phyloP scores from a whole-genome alignment of 1,140 invertebrate species.

The Pogonomyrmex barbatus region DNA sequence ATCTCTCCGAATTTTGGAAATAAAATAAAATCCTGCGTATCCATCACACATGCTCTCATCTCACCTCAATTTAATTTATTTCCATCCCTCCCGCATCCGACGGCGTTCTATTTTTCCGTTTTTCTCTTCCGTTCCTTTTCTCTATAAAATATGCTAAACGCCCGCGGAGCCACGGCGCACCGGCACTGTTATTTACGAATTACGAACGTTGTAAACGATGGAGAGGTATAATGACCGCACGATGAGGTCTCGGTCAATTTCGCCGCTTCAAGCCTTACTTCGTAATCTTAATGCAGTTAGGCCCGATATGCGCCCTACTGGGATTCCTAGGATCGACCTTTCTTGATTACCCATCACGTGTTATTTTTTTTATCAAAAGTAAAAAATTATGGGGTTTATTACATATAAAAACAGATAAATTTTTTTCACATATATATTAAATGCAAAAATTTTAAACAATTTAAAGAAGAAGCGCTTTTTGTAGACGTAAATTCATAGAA shows the following conservation, averaged over 20 bases:
- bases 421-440: neutral
- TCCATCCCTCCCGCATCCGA: constrained; percentile 42
- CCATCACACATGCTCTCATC: neutral
- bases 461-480: neutral
- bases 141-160: constrained; percentile 82
- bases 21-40: constrained; percentile 21
- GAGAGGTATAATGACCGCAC: constrained; percentile 76
- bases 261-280: constrained; percentile 60
- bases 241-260: constrained; percentile 74
- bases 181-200: constrained; percentile 82
- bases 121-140: constrained; percentile 31
- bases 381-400: neutral
- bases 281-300: constrained; percentile 50
- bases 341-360: constrained; percentile 5
- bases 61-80: constrained; percentile 55
- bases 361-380: constrained; percentile 27
- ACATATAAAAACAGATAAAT: neutral
- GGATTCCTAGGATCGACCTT: constrained; percentile 52
- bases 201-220: constrained; percentile 80
- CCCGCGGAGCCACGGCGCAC: constrained; percentile 60
- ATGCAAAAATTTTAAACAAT: neutral
- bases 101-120: constrained; percentile 51
- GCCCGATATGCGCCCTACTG: constrained; percentile 34
- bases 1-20: constrained; percentile 1
- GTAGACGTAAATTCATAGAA: neutral